Evolutionary conservation across 2,888 invertebrate genomes (phyloP), one percentile per base, ranked within the genome.

Genomic region (Anoncus sp.): DNA sequence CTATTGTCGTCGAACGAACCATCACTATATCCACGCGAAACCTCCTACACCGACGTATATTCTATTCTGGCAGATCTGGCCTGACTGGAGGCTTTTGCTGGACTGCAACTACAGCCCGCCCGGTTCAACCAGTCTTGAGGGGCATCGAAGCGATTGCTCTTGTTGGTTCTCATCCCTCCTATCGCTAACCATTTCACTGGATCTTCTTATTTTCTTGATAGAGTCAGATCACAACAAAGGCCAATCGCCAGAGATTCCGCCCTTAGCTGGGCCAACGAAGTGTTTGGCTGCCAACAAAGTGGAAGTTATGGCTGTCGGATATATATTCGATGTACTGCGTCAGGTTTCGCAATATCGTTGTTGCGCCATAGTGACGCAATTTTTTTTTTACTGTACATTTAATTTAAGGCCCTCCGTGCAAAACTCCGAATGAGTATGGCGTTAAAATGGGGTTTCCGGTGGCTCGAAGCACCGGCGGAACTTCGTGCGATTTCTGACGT

Each of bases 1-100:
- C 73, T 57, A 73, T 73, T 73, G 73, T 65, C 65, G 65, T 59
- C 47, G 45, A 49, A n/a, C 47, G 47, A 40, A 27, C 24, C 55
- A 47, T 55, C 57, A 18, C 49, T 38, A 47, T 35, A 18, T 12
- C 6, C 3, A 12, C 40, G 27, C n/a, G n/a, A n/a, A 63, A 63
- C 24, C 20, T 14, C 16, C 45, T 20, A n/a, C 27, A n/a, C 35
- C 5, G 12, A 16, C 40, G n/a, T 20, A 59, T 20, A 40, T 59
- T 59, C 59, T 40, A 45, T 43, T 43, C 43, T 45, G 43, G 43
- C 24, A 24, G 60, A 24, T 43, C 43, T 45, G n/a, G 43, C 22
- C 27, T 59, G 16, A 16, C 47, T 47, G n/a, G 49, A 22, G 10
- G 43, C 43, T 27, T 60, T 43, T 31, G 62, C 20, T 27, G 71